Conservation (phyloP, 2,888 invertebrate species). For the Chironomus tentans region DNA sequence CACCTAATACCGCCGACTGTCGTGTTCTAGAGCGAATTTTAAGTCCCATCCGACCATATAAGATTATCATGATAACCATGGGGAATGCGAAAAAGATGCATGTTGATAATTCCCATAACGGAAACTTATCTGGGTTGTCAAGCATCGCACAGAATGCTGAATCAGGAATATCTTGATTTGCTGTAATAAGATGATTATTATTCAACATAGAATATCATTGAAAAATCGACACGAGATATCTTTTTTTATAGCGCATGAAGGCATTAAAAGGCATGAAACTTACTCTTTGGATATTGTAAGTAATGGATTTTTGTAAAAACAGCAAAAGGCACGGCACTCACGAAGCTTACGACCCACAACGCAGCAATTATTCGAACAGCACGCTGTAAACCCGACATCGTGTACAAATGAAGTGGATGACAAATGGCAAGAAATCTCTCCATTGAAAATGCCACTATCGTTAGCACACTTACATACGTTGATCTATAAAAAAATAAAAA, state of each 20-base stretch:
- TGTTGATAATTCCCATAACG: constrained; percentile 71
- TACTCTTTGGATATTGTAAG: constrained; percentile 61
- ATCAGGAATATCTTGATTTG: constrained; percentile 48
- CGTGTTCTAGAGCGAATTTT: constrained; percentile 51
- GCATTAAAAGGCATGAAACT: constrained; percentile 30
- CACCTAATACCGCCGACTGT: constrained; percentile 43
- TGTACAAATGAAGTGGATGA: constrained; percentile 72
- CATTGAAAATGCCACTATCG: constrained; percentile 84
- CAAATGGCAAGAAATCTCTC: constrained; percentile 88
- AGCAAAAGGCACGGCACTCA: constrained; percentile 70
- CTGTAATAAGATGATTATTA: constrained; percentile 31
- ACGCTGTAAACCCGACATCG: constrained; percentile 73
- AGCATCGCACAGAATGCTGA: constrained; percentile 75
- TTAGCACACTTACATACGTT: constrained; percentile 82
- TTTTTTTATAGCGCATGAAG: background rate
- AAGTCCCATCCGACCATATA: constrained; percentile 71
- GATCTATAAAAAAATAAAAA: constrained; percentile 51
- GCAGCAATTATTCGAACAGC: constrained; percentile 67
- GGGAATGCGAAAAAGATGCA: constrained; percentile 73
- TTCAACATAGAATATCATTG: background rate
- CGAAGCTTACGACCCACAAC: constrained; percentile 66
- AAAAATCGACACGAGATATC: background rate
- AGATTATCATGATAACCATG: constrained; percentile 60
- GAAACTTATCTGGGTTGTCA: constrained; percentile 50
- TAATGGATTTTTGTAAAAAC: constrained; percentile 65